Evolutionary conservation across 2,797 vertebrate species (phyloP), one percentile per base, ranked within the genome.

Genomic region (Melopsittacus undulatus): DNA sequence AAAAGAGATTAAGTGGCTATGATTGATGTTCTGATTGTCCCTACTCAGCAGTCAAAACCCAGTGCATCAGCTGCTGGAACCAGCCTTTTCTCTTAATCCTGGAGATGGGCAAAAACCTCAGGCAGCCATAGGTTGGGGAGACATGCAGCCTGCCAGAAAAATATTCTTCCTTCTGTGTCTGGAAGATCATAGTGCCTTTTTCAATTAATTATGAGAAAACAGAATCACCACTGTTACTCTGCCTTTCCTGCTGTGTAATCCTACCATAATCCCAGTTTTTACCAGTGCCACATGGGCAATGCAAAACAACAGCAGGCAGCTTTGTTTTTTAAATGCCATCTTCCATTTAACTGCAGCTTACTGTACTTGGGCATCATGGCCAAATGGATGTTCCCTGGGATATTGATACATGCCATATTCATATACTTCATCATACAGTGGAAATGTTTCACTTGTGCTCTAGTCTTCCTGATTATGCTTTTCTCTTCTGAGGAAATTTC

Each of bases 171-270:
- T 83, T 17, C 40, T 67, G 43, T 94, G 42, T 74, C 74, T 69
- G 34, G 69, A 85, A 87, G n/a, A 88, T 18, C 38, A 38, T 24
- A 48, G 10, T 88, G 95, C 27, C 57, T 92, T 83, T 92, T 94
- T 87, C 84, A 93, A 90, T 94, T 89, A 90, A 82, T 88, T 88
- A 91, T 79, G 66, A 81, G 59, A 83, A 85, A 83, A 79, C 11
- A 87, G n/a, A 94, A 83, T 61, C 27, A 66, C 40, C 32, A 64
- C 16, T 76, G 49, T 64, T 87, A 30, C 48, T 90, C 70, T 91
- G 62, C 36, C 24, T 91, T 76, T 64, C 62, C 59, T 93, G 63
- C 46, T 94, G 66, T 86, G 70, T 88, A 96, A 88, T 95, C 92
- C 85, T 95, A 23, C 20, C 29, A 36, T 91, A 92, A 96, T 94